Base-by-base conservation (phyloP, 2,113 vertebrate species). In the Labeo catla region DNA sequence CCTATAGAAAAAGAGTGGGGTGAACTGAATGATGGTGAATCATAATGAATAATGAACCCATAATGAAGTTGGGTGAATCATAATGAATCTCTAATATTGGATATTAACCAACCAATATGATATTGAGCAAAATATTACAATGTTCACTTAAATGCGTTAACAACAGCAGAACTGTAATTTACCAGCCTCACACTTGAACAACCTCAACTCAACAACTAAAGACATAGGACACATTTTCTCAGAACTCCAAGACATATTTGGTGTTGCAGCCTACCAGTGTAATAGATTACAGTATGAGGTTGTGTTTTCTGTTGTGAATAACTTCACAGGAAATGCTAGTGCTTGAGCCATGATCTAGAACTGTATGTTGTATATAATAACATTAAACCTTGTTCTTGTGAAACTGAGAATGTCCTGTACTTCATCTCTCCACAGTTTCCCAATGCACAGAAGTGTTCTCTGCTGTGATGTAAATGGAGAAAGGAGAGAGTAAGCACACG, bases 381-480 rank as follows among this genome's bases (percentile, higher is more conserved):
- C 61, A 34, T 83, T 70, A 72, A 76, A 77, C 28, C n/a, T 23
- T 1, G 8, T 36, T 47, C 76, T 82, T 76, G 47, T 70, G 76
- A 57, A 86, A 66, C n/a, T n/a, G 77, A 54, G 49, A 43, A n/a
- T 0, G n/a, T 76, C 15, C 84, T 70, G 83, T 13, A 49, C 50
- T 82, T 39, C 50, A 28, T 86, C 87, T 86, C 50, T 83, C 11
- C 10, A 15, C 78, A 43, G 36, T 83, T 72, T 83, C 63, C 54
- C 84, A 83, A 78, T 57, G 36, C n/a, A 45, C 12, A 79, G 63
- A 70, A 36, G 6, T 36, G 28, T 68, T 63, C 34, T 81, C 34
- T 76, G 2, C 47, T 49, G 34, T 49, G 83, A 81, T 65, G 21
- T 70, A 36, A 68, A 70, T 0, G 15, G 15, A 70, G 63, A 68